These are phyloP conservation scores for Marcusenius ussheri DNA, from an alignment of 2,113 vertebrate genomes.

Conservation along the genomic window DNA sequence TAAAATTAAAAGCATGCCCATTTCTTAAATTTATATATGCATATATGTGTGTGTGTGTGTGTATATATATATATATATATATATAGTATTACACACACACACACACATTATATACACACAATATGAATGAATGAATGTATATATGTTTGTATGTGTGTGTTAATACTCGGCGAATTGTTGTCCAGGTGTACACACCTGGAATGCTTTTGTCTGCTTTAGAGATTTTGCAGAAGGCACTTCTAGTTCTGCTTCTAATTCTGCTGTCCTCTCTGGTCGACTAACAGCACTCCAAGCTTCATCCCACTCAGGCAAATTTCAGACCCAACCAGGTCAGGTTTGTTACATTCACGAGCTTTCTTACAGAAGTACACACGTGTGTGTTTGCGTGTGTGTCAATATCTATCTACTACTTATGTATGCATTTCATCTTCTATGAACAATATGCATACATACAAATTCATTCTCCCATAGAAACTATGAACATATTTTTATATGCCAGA, in stretches of 20 bases:
- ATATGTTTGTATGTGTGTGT: constrained; percentile 3
- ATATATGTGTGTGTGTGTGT: neutral
- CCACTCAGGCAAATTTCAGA: constrained; percentile 39
- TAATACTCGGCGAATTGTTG: neutral
- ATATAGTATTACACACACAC: too few species aligned
- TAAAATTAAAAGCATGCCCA: constrained; percentile 64
- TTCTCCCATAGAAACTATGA: constrained; percentile 55
- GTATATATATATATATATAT: neutral
- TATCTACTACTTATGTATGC: neutral
- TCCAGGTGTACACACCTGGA: constrained; percentile 47
- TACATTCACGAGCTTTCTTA: constrained; percentile 57
- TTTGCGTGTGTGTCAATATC: neutral
- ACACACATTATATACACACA: neutral
- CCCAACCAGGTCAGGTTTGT: constrained; percentile 22
- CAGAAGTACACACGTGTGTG: constrained; percentile 46
- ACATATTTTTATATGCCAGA: constrained; percentile 54
- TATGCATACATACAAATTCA: constrained; percentile 52
- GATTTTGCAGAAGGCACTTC: constrained; percentile 69
- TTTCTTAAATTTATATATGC: constrained; percentile 39
- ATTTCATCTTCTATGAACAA: constrained; percentile 16
- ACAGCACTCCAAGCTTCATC: constrained; percentile 46
- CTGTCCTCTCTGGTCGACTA: constrained; percentile 44
- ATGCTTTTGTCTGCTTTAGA: constrained; percentile 51
- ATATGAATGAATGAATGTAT: constrained; percentile 5
- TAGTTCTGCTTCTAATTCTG: constrained; percentile 58